phyloP scores from a whole-genome alignment of 2,113 vertebrate species.

The Desmodus rotundus region DNA sequence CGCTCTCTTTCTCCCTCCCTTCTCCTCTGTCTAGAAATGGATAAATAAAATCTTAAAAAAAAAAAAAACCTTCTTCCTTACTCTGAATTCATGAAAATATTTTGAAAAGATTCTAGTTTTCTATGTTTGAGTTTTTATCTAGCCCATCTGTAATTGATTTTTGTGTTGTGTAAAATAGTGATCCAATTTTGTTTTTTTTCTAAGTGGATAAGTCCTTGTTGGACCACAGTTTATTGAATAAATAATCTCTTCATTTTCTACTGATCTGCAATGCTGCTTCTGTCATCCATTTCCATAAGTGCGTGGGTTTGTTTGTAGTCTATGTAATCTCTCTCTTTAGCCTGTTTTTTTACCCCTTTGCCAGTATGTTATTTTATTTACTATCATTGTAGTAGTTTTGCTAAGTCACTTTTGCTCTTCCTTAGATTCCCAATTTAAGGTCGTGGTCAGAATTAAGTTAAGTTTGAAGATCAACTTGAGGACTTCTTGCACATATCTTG shows the following conservation, averaged over 20 bases:
- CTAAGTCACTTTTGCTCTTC: not conserved
- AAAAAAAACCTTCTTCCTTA: not conserved
- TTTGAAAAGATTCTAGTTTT: not conserved
- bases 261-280: not conserved
- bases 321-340: not conserved
- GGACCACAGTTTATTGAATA: not conserved
- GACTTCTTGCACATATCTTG: not conserved
- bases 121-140: not conserved
- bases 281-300: not conserved
- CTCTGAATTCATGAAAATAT: not conserved
- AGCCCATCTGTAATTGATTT: not conserved
- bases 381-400: not conserved
- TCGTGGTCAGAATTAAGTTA: not conserved
- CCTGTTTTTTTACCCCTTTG: not conserved
- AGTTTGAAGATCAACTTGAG: not conserved
- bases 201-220: not conserved
- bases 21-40: too few species aligned
- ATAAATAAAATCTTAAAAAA: too few species aligned
- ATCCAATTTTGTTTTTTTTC: not conserved
- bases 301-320: not conserved
- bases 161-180: not conserved
- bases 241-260: not conserved
- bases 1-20: too few species aligned
- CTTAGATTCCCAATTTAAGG: not conserved
- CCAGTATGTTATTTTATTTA: not conserved